Conservation (phyloP, 1,140 invertebrate species). For the Diprion similis region DNA sequence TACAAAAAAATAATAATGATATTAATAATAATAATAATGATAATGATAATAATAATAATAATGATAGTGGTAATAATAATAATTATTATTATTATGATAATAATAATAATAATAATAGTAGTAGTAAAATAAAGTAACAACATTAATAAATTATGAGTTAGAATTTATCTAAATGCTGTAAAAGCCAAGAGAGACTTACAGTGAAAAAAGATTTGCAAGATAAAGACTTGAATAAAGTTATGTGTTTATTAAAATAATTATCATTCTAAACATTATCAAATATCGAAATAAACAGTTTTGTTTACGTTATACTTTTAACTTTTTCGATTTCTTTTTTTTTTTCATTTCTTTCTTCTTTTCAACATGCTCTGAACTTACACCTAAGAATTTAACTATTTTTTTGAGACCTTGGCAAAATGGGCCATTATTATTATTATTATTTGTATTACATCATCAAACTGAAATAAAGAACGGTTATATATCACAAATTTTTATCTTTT, state of each 20-base stretch:
- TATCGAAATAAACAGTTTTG: not conserved
- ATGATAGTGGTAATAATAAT: too few species aligned
- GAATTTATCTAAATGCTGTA: not conserved
- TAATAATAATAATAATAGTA: too few species aligned
- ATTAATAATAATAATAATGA: not conserved
- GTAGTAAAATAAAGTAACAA: not conserved
- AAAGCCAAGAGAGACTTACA: not conserved
- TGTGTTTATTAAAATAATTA: not conserved
- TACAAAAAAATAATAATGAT: constrained; percentile 8
- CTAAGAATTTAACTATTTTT: not conserved
- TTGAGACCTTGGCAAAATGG: constrained; percentile 12
- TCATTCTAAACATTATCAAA: not conserved
- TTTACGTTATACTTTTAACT: not conserved
- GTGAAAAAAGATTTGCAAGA: not conserved
- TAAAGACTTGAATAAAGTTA: not conserved
- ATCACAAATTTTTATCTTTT: constrained; percentile 4
- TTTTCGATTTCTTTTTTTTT: not conserved
- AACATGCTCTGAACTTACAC: not conserved
- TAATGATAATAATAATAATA: too few species aligned
- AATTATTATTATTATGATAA: too few species aligned
- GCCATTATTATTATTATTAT: constrained; percentile 15
- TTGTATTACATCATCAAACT: not conserved
- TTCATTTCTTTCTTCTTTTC: not conserved
- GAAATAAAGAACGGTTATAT: constrained; percentile 5
- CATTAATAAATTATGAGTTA: not conserved